A percentile compares a stretch with the other conserved stretches of the same genome.
Conservation (phyloP, 2,797 vertebrate species). For the Sarcophilus harrisii region DNA sequence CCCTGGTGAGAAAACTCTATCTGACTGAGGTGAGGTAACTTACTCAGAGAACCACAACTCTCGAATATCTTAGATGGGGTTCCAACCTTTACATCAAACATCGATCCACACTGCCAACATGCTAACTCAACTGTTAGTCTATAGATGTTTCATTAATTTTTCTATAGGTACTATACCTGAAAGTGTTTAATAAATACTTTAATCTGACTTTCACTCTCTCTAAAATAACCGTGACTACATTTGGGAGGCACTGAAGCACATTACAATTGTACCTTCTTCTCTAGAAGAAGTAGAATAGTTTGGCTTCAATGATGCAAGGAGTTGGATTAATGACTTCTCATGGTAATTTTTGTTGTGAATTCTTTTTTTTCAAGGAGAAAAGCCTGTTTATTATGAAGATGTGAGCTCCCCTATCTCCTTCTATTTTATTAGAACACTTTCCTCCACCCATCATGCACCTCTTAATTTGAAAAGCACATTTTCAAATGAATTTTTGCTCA, state of each 20-base stretch:
- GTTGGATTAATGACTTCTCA: background rate
- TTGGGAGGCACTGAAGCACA: background rate
- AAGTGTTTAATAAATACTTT: background rate
- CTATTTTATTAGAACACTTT: background rate
- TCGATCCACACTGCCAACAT: background rate
- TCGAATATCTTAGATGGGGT: background rate
- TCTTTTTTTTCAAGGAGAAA: constrained; percentile 17
- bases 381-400: background rate
- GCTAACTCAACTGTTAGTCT: background rate
- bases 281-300: background rate
- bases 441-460: background rate
- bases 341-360: background rate
- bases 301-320: background rate
- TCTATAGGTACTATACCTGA: constrained; percentile 1
- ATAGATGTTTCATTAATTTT: background rate
- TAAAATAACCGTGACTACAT: background rate
- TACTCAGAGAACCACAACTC: background rate
- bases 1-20: background rate
- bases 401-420: background rate
- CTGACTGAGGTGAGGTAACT: background rate
- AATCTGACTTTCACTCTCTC: background rate
- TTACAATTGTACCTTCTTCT: background rate
- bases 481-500: background rate
- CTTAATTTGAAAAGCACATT: constrained; percentile 13
- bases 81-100: background rate